Conservation (phyloP, 2,888 invertebrate species). For the Exocentrus adspersus region DNA sequence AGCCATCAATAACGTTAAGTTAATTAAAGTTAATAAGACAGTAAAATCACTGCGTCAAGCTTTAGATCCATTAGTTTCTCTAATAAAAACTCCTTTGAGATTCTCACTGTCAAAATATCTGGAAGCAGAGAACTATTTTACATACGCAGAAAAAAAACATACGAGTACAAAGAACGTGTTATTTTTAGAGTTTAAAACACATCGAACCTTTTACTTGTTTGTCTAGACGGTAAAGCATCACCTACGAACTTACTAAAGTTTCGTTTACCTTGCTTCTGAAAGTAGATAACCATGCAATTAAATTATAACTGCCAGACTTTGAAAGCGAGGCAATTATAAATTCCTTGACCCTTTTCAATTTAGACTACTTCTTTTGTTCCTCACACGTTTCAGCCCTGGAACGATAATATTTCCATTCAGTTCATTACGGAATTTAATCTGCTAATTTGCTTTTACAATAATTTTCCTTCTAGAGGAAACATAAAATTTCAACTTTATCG, state of each 20-base stretch:
- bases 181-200: background rate
- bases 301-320: background rate
- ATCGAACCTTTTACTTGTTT: background rate
- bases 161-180: background rate
- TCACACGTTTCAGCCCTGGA: background rate
- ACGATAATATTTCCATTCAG: background rate
- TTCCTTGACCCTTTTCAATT: background rate
- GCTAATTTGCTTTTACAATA: background rate
- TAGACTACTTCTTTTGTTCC: background rate
- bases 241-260: background rate
- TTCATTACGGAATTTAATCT: background rate
- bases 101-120: no score
- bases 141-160: no score
- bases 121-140: no score
- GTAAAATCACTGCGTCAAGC: no score
- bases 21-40: no score
- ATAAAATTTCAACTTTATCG: no score
- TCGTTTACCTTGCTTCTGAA: background rate
- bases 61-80: no score
- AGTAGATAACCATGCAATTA: background rate
- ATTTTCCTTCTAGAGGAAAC: no score
- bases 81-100: no score
- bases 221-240: constrained; percentile 4
- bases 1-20: no score
- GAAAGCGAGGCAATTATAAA: background rate